Evolutionary conservation across 2,797 vertebrate genomes (phyloP).

Genomic region (Neosalanx taihuensis): DNA sequence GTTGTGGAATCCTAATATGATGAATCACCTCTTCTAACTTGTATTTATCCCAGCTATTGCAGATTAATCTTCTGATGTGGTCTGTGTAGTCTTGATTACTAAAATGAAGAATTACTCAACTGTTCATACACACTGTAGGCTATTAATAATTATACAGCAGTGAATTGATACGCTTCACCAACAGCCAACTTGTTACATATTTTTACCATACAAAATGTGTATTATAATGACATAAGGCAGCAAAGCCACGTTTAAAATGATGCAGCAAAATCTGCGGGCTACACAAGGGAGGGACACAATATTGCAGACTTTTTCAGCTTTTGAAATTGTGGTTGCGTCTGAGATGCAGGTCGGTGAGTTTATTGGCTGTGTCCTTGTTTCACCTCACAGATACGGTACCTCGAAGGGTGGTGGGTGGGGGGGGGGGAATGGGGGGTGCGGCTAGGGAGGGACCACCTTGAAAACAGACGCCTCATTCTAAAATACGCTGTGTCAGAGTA

Average conservation of each 20-base stretch:
- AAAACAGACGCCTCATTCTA: slow-evolving; percentile 45
- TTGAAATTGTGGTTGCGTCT: slow-evolving; percentile 66
- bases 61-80: background rate
- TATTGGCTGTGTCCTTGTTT: slow-evolving; percentile 62
- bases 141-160: too few species aligned
- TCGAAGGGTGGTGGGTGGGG: background rate
- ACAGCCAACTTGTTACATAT: too few species aligned
- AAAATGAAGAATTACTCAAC: background rate
- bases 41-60: background rate
- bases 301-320: slow-evolving; percentile 48
- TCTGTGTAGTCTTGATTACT: background rate
- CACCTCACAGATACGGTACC: slow-evolving; percentile 39
- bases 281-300: slow-evolving; percentile 41
- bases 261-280: slow-evolving; percentile 11
- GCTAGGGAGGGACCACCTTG: slow-evolving; percentile 42
- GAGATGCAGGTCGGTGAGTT: slow-evolving; percentile 61
- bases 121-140: too few species aligned
- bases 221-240: slow-evolving; percentile 10
- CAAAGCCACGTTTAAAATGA: background rate
- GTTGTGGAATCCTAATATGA: background rate
- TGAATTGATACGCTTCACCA: too few species aligned
- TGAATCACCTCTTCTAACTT: background rate
- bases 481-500: slow-evolving; percentile 57
- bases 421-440: too few species aligned
- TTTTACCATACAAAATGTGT: too few species aligned